Percentiles rank a stretch among this genome's conserved stretches.
Evolutionary conservation across 1,140 invertebrate genomes (phyloP).

Genomic region (Mya arenaria): DNA sequence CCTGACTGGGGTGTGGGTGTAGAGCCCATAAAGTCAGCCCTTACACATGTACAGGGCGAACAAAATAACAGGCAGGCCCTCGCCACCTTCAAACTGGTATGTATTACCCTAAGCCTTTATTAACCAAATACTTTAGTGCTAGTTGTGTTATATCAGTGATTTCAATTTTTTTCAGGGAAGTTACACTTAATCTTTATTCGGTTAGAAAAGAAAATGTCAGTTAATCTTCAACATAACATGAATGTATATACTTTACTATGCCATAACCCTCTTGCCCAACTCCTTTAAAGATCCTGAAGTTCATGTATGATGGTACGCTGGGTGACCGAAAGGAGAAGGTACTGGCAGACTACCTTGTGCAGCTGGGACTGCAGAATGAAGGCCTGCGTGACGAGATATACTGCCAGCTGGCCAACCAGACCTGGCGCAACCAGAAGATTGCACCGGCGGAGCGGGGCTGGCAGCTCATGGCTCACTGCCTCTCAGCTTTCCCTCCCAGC

Average conservation of each 20-base stretch:
- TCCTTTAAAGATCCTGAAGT: conserved; percentile 87
- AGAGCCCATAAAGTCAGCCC: conserved; percentile 94
- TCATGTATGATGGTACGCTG: conserved; percentile 93
- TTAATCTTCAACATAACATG: no score
- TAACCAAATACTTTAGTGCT: no score
- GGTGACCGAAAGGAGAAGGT: conserved; percentile 87
- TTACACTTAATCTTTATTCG: no score
- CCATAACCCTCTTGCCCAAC: no score
- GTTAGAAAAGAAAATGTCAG: no score
- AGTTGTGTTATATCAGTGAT: no score
- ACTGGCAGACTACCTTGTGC: conserved; percentile 96
- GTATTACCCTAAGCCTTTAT: no score
- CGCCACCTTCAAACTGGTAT: conserved; percentile 93
- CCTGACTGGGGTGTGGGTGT: conserved; percentile 91
- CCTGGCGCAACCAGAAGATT: conserved; percentile 89
- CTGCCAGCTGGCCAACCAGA: conserved; percentile 97
- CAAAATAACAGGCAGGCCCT: conserved; percentile 95
- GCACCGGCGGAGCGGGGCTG: conserved; percentile 90
- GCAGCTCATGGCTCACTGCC: conserved; percentile 94
- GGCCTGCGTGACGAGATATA: conserved; percentile 95
- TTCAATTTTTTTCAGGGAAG: no score
- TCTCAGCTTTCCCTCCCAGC: conserved; percentile 95
- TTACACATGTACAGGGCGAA: conserved; percentile 82
- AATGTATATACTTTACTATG: no score
- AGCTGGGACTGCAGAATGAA: conserved; percentile 93